These are phyloP conservation scores for Xanthostigma xanthostigma DNA, from an alignment of 2,888 invertebrate species.

Conservation along the genomic window DNA sequence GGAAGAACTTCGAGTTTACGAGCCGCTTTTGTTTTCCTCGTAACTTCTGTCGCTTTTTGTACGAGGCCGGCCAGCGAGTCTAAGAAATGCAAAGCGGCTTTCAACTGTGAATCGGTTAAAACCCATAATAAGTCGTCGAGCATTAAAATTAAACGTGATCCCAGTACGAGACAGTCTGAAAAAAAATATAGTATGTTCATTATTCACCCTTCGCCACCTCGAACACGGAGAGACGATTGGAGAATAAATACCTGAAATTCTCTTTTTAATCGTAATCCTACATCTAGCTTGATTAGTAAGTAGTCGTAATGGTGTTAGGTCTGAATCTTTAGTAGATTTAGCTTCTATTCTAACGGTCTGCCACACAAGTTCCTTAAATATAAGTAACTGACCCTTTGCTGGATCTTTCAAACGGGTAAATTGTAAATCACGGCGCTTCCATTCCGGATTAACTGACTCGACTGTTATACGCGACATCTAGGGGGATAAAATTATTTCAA, in stretches of 20 bases:
- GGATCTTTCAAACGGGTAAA: slow-evolving; percentile 85
- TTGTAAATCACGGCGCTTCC: slow-evolving; percentile 74
- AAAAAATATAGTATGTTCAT: slow-evolving; percentile 10
- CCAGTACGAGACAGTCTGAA: slow-evolving; percentile 83
- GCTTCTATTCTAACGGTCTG: slow-evolving; percentile 94
- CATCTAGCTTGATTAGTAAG: slow-evolving; percentile 90
- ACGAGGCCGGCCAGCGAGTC: slow-evolving; percentile 73
- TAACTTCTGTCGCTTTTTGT: slow-evolving; percentile 62
- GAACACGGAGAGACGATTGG: background rate
- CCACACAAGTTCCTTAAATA: slow-evolving; percentile 97
- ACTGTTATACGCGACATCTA: slow-evolving; percentile 86
- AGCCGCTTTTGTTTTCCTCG: slow-evolving; percentile 68
- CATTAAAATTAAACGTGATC: slow-evolving; percentile 80
- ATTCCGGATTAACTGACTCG: slow-evolving; percentile 86
- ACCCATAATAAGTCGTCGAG: slow-evolving; percentile 96
- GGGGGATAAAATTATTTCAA: slow-evolving; percentile 14
- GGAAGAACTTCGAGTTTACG: slow-evolving; percentile 66
- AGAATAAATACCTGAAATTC: slow-evolving; percentile 51
- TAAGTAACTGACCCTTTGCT: slow-evolving; percentile 73
- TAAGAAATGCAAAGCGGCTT: slow-evolving; percentile 82
- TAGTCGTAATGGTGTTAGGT: slow-evolving; percentile 76
- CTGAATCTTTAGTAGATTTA: slow-evolving; percentile 59
- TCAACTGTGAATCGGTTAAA: slow-evolving; percentile 85
- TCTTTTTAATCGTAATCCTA: slow-evolving; percentile 90
- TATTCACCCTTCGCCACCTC: background rate